Conservation (phyloP, 1,140 invertebrate species). For the Camponotus floridanus region DNA sequence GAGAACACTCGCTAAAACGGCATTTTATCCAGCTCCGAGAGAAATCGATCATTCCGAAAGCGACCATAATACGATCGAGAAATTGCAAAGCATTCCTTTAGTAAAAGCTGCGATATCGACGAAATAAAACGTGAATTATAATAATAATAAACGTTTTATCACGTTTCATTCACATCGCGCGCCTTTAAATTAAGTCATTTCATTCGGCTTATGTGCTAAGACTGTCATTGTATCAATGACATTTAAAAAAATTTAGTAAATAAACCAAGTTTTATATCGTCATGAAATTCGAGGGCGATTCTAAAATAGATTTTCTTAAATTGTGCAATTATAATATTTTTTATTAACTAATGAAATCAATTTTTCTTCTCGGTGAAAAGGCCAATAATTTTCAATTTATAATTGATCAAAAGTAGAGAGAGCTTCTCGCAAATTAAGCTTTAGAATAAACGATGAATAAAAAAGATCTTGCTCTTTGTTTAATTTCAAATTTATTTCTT, state of each 20-base stretch:
- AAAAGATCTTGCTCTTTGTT: not conserved
- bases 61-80: conserved; percentile 60
- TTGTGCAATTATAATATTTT: not conserved
- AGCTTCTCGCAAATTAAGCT: not conserved
- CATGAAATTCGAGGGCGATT: not conserved
- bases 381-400: not conserved
- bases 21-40: conserved; percentile 53
- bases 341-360: not conserved
- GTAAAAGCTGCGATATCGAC: conserved; percentile 4
- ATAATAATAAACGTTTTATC: conserved; percentile 21
- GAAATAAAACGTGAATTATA: conserved; percentile 17
- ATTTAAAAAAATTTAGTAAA: not conserved
- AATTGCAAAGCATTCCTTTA: conserved; percentile 55
- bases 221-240: not conserved
- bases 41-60: conserved; percentile 61
- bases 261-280: not conserved
- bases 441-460: not conserved
- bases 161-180: not conserved
- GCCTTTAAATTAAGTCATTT: not conserved
- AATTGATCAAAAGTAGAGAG: not conserved
- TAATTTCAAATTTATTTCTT: conserved; percentile 15
- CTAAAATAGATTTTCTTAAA: not conserved
- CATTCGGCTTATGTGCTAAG: not conserved
- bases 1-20: conserved; percentile 57
- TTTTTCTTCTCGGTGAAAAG: not conserved